Conservation (phyloP, 2,113 vertebrate genomes). For the Opisthocomus hoazin region DNA sequence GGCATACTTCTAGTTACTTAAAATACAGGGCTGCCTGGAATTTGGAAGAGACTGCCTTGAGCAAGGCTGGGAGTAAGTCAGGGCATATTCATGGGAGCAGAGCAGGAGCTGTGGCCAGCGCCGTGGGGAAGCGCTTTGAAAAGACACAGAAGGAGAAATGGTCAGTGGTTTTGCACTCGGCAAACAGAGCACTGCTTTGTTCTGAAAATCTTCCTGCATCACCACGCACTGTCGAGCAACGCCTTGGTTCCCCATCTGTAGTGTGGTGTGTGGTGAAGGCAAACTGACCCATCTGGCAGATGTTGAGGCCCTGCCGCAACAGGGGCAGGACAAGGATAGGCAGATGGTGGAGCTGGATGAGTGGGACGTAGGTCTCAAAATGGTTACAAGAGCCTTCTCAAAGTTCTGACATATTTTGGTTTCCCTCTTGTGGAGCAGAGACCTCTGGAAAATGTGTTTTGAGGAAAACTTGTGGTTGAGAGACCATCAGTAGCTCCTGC, state of each 20-base stretch:
- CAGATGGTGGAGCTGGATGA: background rate
- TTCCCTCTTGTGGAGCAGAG: background rate
- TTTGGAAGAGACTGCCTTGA: background rate
- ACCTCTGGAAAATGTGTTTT: background rate
- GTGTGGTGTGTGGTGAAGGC: background rate
- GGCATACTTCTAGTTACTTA: background rate
- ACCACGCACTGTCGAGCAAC: accelerated
- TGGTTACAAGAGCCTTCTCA: background rate
- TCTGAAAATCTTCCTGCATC: background rate
- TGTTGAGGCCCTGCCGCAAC: accelerated
- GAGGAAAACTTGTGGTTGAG: background rate
- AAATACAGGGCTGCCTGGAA: background rate
- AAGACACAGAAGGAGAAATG: background rate
- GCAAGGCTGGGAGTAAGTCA: background rate
- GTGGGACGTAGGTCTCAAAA: background rate
- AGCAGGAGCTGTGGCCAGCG: background rate
- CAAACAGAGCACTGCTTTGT: background rate
- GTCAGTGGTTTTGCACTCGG: background rate
- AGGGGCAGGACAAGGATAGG: background rate
- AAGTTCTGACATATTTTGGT: background rate
- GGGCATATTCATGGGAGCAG: background rate
- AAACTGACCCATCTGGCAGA: background rate
- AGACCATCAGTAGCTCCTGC: background rate
- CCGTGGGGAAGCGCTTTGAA: accelerated
- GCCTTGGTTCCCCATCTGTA: accelerated